Percentiles rank a stretch among this genome's conserved stretches.
These are phyloP conservation scores for Tympanoctomys barrerae DNA, from an alignment of 2,797 vertebrate species.

Conservation along the genomic window DNA sequence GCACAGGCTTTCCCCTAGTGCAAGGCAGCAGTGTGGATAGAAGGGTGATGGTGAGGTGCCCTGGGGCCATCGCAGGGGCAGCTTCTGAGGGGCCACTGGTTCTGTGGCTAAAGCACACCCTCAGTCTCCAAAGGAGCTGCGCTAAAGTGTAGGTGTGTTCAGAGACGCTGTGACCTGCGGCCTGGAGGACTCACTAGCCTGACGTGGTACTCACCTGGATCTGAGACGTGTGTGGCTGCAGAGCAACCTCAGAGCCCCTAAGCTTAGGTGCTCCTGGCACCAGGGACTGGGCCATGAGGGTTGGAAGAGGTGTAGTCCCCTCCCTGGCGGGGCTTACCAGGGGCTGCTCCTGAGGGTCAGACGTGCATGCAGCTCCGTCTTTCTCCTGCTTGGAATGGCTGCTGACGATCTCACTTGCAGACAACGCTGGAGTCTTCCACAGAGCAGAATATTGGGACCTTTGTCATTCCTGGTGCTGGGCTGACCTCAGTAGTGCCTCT, in stretches of 20 bases:
- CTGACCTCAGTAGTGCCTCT: not conserved
- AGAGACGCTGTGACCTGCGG: not conserved
- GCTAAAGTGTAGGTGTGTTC: not conserved
- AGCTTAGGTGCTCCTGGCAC: fast-evolving
- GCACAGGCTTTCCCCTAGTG: not conserved
- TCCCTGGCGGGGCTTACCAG: not conserved
- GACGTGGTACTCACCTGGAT: not conserved
- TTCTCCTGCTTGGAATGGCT: not conserved
- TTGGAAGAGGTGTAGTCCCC: too few relatives aligned
- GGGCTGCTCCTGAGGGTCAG: not conserved
- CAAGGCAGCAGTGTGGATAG: not conserved
- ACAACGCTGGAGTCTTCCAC: too few relatives aligned
- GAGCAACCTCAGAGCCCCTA: not conserved
- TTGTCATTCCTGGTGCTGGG: fast-evolving
- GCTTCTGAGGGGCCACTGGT: not conserved
- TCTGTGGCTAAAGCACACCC: fast-evolving
- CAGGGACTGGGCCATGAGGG: fast-evolving
- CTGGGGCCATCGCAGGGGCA: not conserved
- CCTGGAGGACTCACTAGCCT: not conserved
- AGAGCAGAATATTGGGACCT: not conserved
- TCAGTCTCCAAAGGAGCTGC: not conserved
- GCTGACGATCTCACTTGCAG: not conserved
- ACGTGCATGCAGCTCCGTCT: not conserved
- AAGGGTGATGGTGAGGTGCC: fast-evolving
- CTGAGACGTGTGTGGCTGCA: not conserved